These are phyloP conservation scores for Watsonalla binaria DNA, from an alignment of 2,888 invertebrate genomes.

Conservation along the genomic window DNA sequence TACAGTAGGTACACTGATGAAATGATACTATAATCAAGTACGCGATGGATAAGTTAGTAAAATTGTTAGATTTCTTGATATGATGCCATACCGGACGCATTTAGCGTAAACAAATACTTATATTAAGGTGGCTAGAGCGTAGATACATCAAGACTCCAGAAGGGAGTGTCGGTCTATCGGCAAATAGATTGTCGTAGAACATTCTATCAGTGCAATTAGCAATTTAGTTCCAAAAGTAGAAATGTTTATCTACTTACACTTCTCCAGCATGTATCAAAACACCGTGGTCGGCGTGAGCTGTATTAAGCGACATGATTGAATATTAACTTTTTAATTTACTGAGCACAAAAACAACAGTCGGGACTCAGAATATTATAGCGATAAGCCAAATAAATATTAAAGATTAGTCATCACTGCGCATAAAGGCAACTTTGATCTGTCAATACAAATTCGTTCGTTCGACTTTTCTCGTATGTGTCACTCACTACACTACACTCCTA, in stretches of 20 bases:
- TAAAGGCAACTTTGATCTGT: not conserved
- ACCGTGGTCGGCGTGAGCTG: slow-evolving; percentile 95
- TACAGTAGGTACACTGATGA: no score
- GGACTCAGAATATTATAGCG: not conserved
- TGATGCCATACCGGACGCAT: no score
- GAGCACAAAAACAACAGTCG: no score
- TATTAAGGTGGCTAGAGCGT: not conserved
- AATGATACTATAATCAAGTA: no score
- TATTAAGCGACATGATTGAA: slow-evolving; percentile 92
- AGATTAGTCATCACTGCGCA: not conserved
- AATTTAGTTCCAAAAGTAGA: slow-evolving; percentile 15
- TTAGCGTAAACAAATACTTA: not conserved
- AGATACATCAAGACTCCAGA: no score
- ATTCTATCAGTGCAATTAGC: slow-evolving; percentile 16
- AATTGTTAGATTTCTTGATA: no score
- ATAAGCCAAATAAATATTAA: not conserved
- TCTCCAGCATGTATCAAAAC: slow-evolving; percentile 97
- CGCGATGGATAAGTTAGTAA: no score
- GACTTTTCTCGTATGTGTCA: no score
- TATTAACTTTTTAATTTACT: no score
- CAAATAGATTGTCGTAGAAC: slow-evolving; percentile 21
- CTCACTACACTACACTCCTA: no score
- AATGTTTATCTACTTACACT: slow-evolving; percentile 83
- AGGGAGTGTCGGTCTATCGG: not conserved
- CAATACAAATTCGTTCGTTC: no score